A percentile compares a stretch with the other conserved stretches of the same genome.
phyloP scores from a whole-genome alignment of 2,888 invertebrate genomes.

The Pandemis cinnamomeana region DNA sequence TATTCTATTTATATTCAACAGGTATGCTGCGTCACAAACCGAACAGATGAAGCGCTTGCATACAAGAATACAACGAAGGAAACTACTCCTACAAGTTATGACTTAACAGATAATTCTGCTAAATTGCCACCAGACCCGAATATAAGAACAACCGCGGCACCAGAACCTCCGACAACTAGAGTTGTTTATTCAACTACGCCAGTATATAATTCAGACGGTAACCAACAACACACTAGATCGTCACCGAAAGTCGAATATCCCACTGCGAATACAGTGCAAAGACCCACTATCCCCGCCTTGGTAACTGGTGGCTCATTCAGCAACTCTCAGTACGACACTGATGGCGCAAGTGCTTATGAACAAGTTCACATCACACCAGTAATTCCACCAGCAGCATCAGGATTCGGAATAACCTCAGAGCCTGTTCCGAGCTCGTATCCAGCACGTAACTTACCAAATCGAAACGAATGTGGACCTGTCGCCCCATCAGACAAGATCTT shows the following conservation, averaged over 20 bases:
- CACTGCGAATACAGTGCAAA: neutral
- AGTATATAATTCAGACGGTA: neutral
- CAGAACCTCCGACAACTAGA: conserved; percentile 1
- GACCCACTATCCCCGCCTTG: neutral
- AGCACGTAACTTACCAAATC: conserved; percentile 56
- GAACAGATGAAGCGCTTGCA: conserved; percentile 22
- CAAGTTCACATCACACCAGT: conserved; percentile 5
- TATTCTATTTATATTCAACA: conserved; percentile 13
- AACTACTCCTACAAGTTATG: conserved; percentile 9
- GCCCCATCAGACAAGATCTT: conserved; percentile 70
- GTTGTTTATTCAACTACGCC: conserved; percentile 12
- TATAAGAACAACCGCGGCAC: neutral
- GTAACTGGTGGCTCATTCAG: neutral
- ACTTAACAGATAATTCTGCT: neutral
- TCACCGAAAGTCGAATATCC: neutral
- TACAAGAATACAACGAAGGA: conserved; percentile 24
- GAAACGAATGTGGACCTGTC: conserved; percentile 58
- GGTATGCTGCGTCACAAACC: conserved; percentile 40
- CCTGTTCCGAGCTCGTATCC: neutral
- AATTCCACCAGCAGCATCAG: neutral
- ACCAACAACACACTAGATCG: neutral
- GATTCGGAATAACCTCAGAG: too few relatives aligned
- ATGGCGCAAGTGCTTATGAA: neutral
- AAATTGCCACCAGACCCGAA: conserved; percentile 25
- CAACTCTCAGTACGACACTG: neutral